Percentiles rank a stretch among this genome's conserved stretches.
Evolutionary conservation across 2,888 invertebrate species (phyloP).

Genomic region (Ectemnius lituratus): DNA sequence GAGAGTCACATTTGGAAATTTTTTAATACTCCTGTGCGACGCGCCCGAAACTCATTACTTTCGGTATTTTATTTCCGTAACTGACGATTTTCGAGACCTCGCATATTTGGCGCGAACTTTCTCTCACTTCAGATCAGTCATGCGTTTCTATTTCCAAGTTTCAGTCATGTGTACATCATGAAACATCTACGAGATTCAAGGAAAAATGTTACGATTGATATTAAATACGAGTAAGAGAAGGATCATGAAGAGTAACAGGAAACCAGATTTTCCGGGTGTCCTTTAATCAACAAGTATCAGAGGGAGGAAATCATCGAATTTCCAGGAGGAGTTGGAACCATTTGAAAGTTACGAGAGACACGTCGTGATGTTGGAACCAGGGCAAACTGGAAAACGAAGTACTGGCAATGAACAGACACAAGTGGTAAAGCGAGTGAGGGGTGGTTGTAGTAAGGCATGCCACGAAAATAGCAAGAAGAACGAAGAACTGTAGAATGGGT

Average conservation of each 20-base stretch:
- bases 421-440: slow-evolving; percentile 21
- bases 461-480: slow-evolving; percentile 2
- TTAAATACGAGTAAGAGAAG: too few relatives aligned
- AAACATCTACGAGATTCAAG: too few relatives aligned
- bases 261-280: slow-evolving; percentile 31
- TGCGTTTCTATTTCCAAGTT: too few relatives aligned
- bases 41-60: too few relatives aligned
- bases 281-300: slow-evolving; percentile 51
- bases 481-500: background rate
- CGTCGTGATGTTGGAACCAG: slow-evolving; percentile 25
- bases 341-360: slow-evolving; percentile 34
- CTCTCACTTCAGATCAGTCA: too few relatives aligned
- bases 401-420: slow-evolving; percentile 40
- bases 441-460: background rate
- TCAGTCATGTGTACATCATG: too few relatives aligned
- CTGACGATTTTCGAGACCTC: too few relatives aligned
- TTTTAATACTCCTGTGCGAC: too few relatives aligned
- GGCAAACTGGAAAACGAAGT: slow-evolving; percentile 41
- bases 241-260: slow-evolving; percentile 8
- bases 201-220: too few relatives aligned
- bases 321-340: slow-evolving; percentile 20
- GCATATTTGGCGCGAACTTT: too few relatives aligned
- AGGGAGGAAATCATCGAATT: slow-evolving; percentile 46
- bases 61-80: too few relatives aligned
- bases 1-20: too few relatives aligned